Conservation (phyloP, 2,888 invertebrate species). For the Acanthococcus lagerstroemiae region DNA sequence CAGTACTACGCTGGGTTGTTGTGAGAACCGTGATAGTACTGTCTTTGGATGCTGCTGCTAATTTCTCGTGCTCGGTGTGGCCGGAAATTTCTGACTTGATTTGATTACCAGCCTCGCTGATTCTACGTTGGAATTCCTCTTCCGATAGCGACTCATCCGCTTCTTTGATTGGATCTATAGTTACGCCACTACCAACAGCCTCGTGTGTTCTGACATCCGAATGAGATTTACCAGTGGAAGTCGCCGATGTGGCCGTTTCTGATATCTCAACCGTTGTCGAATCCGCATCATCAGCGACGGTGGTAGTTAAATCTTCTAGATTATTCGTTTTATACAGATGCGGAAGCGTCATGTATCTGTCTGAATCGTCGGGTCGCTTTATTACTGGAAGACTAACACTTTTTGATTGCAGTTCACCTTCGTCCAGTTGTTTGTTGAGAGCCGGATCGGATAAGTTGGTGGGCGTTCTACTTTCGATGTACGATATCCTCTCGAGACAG, state of each 20-base stretch:
- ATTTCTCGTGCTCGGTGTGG: not conserved
- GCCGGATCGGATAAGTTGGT: slow-evolving; percentile 3
- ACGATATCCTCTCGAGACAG: not conserved
- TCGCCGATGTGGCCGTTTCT: not conserved
- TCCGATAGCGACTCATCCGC: not conserved
- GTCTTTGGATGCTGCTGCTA: not conserved
- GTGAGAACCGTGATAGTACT: no score
- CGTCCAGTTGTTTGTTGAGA: not conserved
- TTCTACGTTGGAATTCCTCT: not conserved
- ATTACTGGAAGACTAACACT: slow-evolving; percentile 26
- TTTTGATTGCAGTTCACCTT: slow-evolving; percentile 2
- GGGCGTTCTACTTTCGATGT: not conserved
- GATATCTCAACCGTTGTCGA: not conserved
- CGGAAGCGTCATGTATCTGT: slow-evolving; percentile 19
- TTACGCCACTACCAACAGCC: not conserved
- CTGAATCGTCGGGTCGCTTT: slow-evolving; percentile 13
- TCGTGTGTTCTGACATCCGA: no score
- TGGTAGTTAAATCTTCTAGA: slow-evolving; percentile 33
- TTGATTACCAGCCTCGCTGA: no score
- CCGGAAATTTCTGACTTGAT: no score
- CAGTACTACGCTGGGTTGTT: no score
- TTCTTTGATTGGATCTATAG: slow-evolving; percentile 4
- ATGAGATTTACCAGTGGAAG: not conserved
- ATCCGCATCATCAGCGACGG: not conserved
- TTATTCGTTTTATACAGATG: slow-evolving; percentile 18